Evolutionary conservation across 2,888 invertebrate genomes (phyloP).

Genomic region (Noctua pronuba): DNA sequence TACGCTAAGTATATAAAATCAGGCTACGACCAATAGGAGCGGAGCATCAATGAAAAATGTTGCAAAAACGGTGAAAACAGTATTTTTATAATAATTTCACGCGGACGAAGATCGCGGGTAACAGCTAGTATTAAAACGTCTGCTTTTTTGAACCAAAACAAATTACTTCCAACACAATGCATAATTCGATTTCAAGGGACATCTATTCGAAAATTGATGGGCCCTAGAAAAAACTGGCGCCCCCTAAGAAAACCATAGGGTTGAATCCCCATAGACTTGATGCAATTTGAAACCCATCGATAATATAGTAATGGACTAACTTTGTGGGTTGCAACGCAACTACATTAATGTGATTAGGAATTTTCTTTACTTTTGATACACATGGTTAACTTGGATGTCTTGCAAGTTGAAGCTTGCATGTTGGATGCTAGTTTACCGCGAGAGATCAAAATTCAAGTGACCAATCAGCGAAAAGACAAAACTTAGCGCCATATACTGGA

Average conservation of each 20-base stretch:
- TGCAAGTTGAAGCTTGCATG: slow-evolving; percentile 31
- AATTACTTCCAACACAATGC: slow-evolving; percentile 46
- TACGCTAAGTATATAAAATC: too few relatives aligned
- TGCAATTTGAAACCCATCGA: slow-evolving; percentile 90
- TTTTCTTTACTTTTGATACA: slow-evolving; percentile 75
- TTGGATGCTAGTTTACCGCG: neutral
- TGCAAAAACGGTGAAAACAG: too few relatives aligned
- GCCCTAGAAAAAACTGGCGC: slow-evolving; percentile 54
- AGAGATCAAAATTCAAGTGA: neutral
- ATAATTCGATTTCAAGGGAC: slow-evolving; percentile 57
- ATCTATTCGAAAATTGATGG: slow-evolving; percentile 57
- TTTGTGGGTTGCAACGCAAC: slow-evolving; percentile 87
- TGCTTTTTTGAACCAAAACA: neutral
- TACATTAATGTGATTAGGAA: slow-evolving; percentile 86
- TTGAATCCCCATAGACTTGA: slow-evolving; percentile 78
- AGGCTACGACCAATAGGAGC: too few relatives aligned
- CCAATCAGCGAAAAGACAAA: neutral
- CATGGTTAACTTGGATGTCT: slow-evolving; percentile 47
- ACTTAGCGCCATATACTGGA: neutral
- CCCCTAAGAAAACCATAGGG: slow-evolving; percentile 70
- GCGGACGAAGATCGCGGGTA: too few relatives aligned
- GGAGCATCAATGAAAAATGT: too few relatives aligned
- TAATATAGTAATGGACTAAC: slow-evolving; percentile 86
- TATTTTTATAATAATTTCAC: too few relatives aligned
- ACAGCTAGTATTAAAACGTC: too few relatives aligned